Evolutionary conservation across 2,797 vertebrate genomes (phyloP).

Genomic region (Cyprinodon diabolis): DNA sequence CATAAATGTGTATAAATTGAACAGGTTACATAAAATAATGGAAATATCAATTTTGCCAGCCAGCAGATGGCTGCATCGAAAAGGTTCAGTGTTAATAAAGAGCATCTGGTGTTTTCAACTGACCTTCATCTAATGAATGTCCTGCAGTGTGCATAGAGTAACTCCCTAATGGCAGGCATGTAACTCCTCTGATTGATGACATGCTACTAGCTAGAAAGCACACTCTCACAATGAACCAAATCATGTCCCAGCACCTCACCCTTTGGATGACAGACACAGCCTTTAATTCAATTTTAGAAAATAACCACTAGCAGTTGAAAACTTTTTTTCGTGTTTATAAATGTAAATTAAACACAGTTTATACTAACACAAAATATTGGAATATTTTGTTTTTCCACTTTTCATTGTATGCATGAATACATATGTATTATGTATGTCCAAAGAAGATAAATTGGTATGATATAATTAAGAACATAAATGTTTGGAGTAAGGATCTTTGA

Average conservation of each 20-base stretch:
- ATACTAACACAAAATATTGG: constrained; percentile 7
- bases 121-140: constrained; percentile 54
- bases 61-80: constrained; percentile 51
- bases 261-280: background rate
- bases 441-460: constrained; percentile 1
- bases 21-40: background rate
- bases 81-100: constrained; percentile 51
- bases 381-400: background rate
- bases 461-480: constrained; percentile 2
- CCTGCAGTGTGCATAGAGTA: constrained; percentile 34
- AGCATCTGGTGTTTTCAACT: constrained; percentile 49
- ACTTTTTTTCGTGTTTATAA: background rate
- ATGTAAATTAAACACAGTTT: background rate
- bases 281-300: background rate
- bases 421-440: constrained; percentile 9
- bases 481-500: constrained; percentile 5
- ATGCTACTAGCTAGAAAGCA: constrained; percentile 10
- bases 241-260: background rate
- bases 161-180: constrained; percentile 41
- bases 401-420: background rate
- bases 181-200: constrained; percentile 41
- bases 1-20: background rate
- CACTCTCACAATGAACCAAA: background rate
- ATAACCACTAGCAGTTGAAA: background rate
- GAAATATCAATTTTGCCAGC: constrained; percentile 7